Percentiles rank a stretch among this genome's conserved stretches.
phyloP scores from a whole-genome alignment of 2,888 invertebrate species.

The Pammene fasciana region DNA sequence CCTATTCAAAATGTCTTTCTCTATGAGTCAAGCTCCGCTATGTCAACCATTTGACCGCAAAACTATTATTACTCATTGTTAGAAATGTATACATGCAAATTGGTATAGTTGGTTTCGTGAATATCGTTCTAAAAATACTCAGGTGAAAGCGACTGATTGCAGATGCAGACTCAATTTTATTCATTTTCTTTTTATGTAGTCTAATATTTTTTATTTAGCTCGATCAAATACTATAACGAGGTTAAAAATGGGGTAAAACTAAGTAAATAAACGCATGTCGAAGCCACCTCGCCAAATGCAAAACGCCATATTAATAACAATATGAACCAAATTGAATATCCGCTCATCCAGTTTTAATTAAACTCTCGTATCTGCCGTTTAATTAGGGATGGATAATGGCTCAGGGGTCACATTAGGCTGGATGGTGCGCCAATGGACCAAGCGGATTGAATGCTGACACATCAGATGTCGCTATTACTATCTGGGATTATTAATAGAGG shows the following conservation, averaged over 20 bases:
- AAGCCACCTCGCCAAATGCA: not conserved
- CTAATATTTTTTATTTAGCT: no score
- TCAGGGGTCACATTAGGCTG: constrained; percentile 19
- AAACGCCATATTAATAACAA: constrained; percentile 24
- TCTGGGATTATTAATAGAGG: constrained; percentile 30
- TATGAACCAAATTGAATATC: constrained; percentile 36
- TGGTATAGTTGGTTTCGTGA: not conserved
- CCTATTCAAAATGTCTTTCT: not conserved
- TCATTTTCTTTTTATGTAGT: no score
- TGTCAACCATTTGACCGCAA: constrained; percentile 20
- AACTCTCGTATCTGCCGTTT: constrained; percentile 22
- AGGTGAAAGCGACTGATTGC: no score
- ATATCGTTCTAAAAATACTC: no score
- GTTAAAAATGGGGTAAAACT: no score
- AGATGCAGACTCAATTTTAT: no score
- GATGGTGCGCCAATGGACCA: constrained; percentile 19
- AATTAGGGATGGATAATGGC: constrained; percentile 19
- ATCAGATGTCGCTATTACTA: constrained; percentile 24
- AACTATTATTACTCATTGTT: constrained; percentile 14
- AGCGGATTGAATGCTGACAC: constrained; percentile 33
- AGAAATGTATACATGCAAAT: constrained; percentile 6
- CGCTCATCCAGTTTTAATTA: constrained; percentile 26
- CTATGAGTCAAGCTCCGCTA: constrained; percentile 13
- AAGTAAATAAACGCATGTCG: not conserved
- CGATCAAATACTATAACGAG: no score